Evolutionary conservation across 2,113 vertebrate genomes (phyloP).

Genomic region (Oncorhynchus gorbuscha): DNA sequence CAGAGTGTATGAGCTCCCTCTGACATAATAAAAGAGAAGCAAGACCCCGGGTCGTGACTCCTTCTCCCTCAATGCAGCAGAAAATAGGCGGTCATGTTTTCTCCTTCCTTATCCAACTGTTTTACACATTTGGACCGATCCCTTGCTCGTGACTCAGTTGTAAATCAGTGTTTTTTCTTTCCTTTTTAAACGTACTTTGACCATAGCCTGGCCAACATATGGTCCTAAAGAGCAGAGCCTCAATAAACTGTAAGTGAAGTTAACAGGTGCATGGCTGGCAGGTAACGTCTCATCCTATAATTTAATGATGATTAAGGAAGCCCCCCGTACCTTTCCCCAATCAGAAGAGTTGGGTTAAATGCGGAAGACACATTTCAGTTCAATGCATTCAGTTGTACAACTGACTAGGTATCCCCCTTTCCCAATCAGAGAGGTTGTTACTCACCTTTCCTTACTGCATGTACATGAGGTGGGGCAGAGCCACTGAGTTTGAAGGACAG

Average conservation of each 20-base stretch:
- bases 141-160: constrained; percentile 32
- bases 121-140: constrained; percentile 54
- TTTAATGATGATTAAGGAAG: too few species aligned
- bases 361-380: too few species aligned
- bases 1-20: constrained; percentile 3
- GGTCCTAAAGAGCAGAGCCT: constrained; percentile 42
- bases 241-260: constrained; percentile 9
- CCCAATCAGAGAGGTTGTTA: background rate
- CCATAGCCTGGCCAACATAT: constrained; percentile 45
- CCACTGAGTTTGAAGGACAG: constrained; percentile 91
- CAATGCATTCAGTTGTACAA: too few species aligned
- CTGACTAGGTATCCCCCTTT: too few species aligned
- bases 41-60: constrained; percentile 14
- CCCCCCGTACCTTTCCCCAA: too few species aligned
- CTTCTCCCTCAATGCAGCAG: background rate
- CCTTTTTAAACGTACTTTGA: constrained; percentile 11
- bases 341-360: too few species aligned
- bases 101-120: constrained; percentile 41
- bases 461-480: constrained; percentile 82
- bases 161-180: background rate
- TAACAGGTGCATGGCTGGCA: constrained; percentile 1
- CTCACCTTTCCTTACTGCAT: constrained; percentile 90
- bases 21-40: constrained; percentile 25
- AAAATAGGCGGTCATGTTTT: background rate
- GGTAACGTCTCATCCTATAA: background rate